phyloP scores from a whole-genome alignment of 2,113 vertebrate species.

The Carollia perspicillata region DNA sequence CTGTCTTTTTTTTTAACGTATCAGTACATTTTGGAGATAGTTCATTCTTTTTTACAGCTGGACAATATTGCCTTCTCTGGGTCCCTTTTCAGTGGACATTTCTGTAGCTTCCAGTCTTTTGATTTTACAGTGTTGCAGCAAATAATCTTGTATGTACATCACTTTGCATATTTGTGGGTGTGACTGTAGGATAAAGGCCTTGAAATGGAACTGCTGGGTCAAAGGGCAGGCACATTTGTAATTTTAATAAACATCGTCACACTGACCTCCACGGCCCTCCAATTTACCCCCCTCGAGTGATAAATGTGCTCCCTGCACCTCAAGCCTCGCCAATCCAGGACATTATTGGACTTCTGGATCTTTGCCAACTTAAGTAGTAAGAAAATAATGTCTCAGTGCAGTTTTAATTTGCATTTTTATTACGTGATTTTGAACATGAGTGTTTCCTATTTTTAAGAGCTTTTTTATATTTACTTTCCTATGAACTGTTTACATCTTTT shows the following conservation, averaged over 20 bases:
- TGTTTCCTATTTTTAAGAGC: not conserved
- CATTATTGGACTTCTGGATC: conserved; percentile 10
- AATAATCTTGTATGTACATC: not conserved
- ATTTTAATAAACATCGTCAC: conserved; percentile 48
- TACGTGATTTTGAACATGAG: not conserved
- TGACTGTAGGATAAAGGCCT: not conserved
- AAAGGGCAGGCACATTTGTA: conserved; percentile 26
- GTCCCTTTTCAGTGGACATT: not conserved
- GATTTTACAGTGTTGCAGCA: not conserved
- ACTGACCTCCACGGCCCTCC: conserved; percentile 21
- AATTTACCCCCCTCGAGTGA: conserved; percentile 24
- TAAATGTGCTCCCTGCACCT: not conserved
- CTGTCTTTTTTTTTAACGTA: not conserved
- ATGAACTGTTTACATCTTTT: not conserved
- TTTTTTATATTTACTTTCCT: conserved; percentile 16
- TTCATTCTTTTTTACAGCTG: conserved; percentile 10
- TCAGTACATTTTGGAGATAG: not conserved
- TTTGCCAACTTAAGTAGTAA: not conserved
- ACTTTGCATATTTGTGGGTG: conserved; percentile 13
- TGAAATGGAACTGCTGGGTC: conserved; percentile 17
- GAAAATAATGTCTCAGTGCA: not conserved
- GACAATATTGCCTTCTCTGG: not conserved
- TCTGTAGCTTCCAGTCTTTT: not conserved
- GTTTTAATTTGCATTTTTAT: conserved; percentile 4
- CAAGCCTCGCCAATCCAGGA: not conserved